Base-by-base conservation (phyloP, 92 coral and sea anemone genomes). In the Pocillopora grandis region DNA sequence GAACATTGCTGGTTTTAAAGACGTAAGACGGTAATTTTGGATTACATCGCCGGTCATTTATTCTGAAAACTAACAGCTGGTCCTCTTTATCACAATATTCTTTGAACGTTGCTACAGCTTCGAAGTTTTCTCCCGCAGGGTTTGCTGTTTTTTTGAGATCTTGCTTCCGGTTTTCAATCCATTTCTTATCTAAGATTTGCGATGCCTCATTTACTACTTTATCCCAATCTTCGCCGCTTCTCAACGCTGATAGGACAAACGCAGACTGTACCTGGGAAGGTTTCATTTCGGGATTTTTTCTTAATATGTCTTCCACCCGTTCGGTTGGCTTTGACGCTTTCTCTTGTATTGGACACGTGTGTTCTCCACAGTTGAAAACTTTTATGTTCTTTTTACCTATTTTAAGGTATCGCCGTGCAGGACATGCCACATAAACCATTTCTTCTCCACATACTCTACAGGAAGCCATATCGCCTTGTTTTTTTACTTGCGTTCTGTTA, bases 21-120 rank as follows among this genome's bases (percentile, higher is more conserved):
- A 85, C 87, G 81, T 27, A 86, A n/a, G 88, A 91, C 18, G 87
- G 82, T 56, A 85, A 48, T 57, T 88, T 84, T 10, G 78, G 94
- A 66, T 91, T 91, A 35, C 94, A 68, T 18, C 91, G 48, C 48
- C 87, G 85, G 74, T 91, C 90, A 61, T 91, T 91, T 10, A 88
- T 77, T 77, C 76, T 91, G 80, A 31, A 2, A 2, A 88, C 74
- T 12, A 75, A 37, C 16, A 91, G 85, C 3, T 76, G 62, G 56
- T 91, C 89, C 42, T 90, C 15, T 12, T 80, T 42, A 48, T 87
- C 86, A 19, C 90, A 87, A 63, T 71, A 87, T 33, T 18, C 10
- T 66, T 87, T 87, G 19, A 87, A 80, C 2, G 58, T 71, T 16
- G 71, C 75, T 2, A 86, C 78, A 48, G 89, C 89, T 27, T 86